phyloP scores from a whole-genome alignment of 2,888 invertebrate species.

The Apotomis turbidana region DNA sequence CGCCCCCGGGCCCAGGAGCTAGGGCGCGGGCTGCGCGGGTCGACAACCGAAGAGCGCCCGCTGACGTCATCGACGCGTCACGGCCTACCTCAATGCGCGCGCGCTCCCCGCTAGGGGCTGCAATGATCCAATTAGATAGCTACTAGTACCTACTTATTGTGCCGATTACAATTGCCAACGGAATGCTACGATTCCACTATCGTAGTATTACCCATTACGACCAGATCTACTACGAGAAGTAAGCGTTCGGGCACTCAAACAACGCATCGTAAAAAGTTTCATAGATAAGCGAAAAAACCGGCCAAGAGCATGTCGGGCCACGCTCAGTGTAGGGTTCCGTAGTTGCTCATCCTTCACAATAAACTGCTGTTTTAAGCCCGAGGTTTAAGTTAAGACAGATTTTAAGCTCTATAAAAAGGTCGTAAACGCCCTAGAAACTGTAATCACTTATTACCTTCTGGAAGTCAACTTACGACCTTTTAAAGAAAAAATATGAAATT shows the following conservation, averaged over 20 bases:
- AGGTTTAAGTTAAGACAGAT: no score
- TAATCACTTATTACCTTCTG: no score
- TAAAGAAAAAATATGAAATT: no score
- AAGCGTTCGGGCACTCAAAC: neutral
- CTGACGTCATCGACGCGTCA: slow-evolving; percentile 81
- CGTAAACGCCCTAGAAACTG: no score
- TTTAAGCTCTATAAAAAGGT: no score
- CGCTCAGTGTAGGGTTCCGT: no score
- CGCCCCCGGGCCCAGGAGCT: slow-evolving; percentile 66
- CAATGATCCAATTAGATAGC: slow-evolving; percentile 70
- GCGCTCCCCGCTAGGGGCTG: slow-evolving; percentile 80
- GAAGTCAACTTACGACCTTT: no score
- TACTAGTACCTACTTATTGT: slow-evolving; percentile 45
- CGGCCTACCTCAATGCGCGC: slow-evolving; percentile 85
- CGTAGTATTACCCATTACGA: slow-evolving; percentile 25
- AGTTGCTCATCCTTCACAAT: no score
- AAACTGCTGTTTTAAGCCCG: no score
- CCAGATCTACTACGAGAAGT: slow-evolving; percentile 14
- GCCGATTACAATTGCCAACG: slow-evolving; percentile 38
- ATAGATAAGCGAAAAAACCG: slow-evolving; percentile 21
- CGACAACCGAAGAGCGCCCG: slow-evolving; percentile 74
- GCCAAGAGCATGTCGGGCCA: no score
- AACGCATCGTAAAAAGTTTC: slow-evolving; percentile 17
- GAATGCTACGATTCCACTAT: slow-evolving; percentile 35
- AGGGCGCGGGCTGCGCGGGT: slow-evolving; percentile 67